Conservation (phyloP, 1,140 invertebrate genomes). For the Panonychus citri region DNA sequence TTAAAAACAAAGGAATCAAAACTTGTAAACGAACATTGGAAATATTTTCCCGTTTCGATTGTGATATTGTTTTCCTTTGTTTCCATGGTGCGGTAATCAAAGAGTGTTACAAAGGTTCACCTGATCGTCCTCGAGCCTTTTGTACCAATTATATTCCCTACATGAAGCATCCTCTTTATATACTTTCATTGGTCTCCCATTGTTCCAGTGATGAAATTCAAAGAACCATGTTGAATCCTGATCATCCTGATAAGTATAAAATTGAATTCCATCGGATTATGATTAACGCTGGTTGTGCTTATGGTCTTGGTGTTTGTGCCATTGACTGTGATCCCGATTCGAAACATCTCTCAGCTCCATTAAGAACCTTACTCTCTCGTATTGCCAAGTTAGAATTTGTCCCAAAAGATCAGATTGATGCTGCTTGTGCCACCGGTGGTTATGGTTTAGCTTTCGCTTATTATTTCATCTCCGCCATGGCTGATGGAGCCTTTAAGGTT, state of each 20-base stretch:
- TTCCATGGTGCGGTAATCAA: conserved; percentile 10
- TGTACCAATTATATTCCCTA: conserved; percentile 8
- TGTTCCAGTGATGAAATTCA: conserved; percentile 4
- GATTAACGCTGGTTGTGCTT: conserved; percentile 10
- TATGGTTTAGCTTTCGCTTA: conserved; percentile 10
- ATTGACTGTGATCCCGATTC: conserved; percentile 10
- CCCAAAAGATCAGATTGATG: conserved; percentile 10
- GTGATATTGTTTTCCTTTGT: conserved; percentile 11
- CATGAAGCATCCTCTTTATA: conserved; percentile 4
- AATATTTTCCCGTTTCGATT: conserved; percentile 9
- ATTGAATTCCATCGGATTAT: conserved; percentile 11
- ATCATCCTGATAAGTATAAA: conserved; percentile 11
- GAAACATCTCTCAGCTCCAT: conserved; percentile 4
- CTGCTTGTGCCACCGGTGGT: conserved; percentile 9
- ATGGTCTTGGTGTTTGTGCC: conserved; percentile 11
- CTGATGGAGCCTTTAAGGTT: conserved; percentile 32
- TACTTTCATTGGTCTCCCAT: conserved; percentile 8
- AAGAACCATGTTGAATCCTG: conserved; percentile 7
- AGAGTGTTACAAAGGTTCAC: conserved; percentile 8
- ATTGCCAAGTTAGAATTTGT: conserved; percentile 10
- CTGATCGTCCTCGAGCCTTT: conserved; percentile 5
- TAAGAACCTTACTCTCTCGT: conserved; percentile 7
- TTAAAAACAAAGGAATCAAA: conserved; percentile 7
- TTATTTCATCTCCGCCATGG: conserved; percentile 10
- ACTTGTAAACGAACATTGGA: conserved; percentile 8